Evolutionary conservation across 2,113 vertebrate genomes (phyloP).

Genomic region (Laterallus jamaicensis): DNA sequence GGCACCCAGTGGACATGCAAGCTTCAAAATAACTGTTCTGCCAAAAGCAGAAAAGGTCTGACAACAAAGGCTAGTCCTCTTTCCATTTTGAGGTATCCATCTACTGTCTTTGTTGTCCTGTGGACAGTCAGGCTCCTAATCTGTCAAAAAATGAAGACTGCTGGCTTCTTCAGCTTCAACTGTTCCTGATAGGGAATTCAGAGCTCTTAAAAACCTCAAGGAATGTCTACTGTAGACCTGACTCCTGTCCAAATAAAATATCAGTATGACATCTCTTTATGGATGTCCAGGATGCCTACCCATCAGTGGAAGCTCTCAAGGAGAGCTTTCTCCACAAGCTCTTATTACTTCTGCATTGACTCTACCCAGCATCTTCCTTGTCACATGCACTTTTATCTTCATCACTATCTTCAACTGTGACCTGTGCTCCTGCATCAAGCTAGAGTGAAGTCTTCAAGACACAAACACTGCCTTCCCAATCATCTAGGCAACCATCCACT

Average conservation of each 20-base stretch:
- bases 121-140: not conserved
- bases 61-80: not conserved
- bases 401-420: not conserved
- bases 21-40: not conserved
- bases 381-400: not conserved
- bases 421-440: not conserved
- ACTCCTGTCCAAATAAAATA: not conserved
- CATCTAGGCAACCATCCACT: not conserved
- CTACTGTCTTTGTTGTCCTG: not conserved
- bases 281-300: not conserved
- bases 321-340: not conserved
- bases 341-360: not conserved
- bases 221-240: rapidly evolving
- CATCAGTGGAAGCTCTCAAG: not conserved
- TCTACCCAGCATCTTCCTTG: not conserved
- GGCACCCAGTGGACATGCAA: not conserved
- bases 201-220: not conserved
- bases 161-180: not conserved
- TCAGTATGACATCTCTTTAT: not conserved
- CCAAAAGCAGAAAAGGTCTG: not conserved
- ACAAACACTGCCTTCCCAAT: not conserved
- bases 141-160: not conserved
- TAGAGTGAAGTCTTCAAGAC: not conserved
- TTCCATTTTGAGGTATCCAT: not conserved
- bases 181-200: not conserved